These are phyloP conservation scores for Craniophora ligustri DNA, from an alignment of 2,888 invertebrate species.

Conservation along the genomic window DNA sequence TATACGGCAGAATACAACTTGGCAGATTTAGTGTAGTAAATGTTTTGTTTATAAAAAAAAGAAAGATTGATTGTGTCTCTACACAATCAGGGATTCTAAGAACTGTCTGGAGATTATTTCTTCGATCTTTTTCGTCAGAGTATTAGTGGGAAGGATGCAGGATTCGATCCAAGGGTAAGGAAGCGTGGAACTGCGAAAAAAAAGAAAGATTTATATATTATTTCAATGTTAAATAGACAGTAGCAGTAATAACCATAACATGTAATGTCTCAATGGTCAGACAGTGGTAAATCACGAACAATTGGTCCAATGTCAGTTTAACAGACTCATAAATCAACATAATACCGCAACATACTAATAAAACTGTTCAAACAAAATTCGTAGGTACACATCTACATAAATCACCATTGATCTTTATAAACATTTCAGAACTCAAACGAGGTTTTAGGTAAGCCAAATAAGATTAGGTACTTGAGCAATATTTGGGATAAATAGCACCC, in stretches of 20 bases:
- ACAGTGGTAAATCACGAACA: constrained; percentile 8
- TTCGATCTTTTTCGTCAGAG: constrained; percentile 9
- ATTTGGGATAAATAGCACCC: constrained; percentile 26
- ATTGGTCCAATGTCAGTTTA: constrained; percentile 11
- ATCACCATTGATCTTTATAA: constrained; percentile 24
- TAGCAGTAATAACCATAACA: neutral
- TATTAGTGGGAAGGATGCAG: constrained; percentile 8
- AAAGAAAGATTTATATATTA: too few relatives aligned
- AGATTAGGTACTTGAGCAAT: constrained; percentile 15
- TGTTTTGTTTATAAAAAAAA: constrained; percentile 33
- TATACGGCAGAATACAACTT: constrained; percentile 34
- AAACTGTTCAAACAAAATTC: constrained; percentile 18
- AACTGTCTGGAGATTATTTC: constrained; percentile 15
- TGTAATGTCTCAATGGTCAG: neutral
- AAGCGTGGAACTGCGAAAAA: constrained; percentile 27
- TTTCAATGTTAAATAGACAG: neutral
- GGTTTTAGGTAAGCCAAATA: constrained; percentile 14
- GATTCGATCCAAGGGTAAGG: constrained; percentile 3
- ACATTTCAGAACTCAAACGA: constrained; percentile 2
- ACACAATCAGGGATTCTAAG: constrained; percentile 17
- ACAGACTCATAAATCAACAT: constrained; percentile 1
- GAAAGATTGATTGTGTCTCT: constrained; percentile 30
- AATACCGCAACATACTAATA: too few relatives aligned
- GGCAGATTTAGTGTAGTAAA: constrained; percentile 20
- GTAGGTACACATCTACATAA: constrained; percentile 6